Base-by-base conservation (phyloP, 2,797 vertebrate genomes). In the Myotis findleyi region DNA sequence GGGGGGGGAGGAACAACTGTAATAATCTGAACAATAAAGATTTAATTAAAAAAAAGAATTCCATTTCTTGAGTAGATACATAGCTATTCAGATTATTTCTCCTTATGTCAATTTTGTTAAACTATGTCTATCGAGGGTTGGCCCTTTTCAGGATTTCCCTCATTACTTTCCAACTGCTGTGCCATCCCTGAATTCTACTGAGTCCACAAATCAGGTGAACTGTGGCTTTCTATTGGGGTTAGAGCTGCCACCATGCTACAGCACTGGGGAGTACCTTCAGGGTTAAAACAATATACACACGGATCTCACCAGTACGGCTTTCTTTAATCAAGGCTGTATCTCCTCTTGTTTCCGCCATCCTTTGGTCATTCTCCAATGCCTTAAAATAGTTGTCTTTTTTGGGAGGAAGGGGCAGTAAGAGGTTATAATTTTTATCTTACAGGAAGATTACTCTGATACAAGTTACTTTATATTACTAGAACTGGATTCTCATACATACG, bases 361-460 rank as follows among this genome's bases (percentile, higher is more conserved):
- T 81, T 87, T 53, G 69, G 30, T 62, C 36, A 27, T 82, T 87
- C 82, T 69, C 90, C n/a, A 80, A 33, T 68, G 57, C 27, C 73
- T 87, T 47, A n/a, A 89, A 71, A 79, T 44, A 55, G 47, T 7
- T 53, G 18, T 21, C 33, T 81, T 51, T 51, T 30, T 13, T 0
- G 12, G 59, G 0, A 7, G 8, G 12, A 16, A 27, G 0, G 3
- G 21, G 9, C 0, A 1, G 17, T 53, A 57, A 57, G 12, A 73
- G 23, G 27, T 44, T 82, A 62, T 30, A 36, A 82, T 72, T 79
- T 86, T 77, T 62, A 66, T 87, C 83, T 87, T 87, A n/a, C 7
- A 71, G 25, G 51, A 64, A 91, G 27, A 59, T 57, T 71, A 87
- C 12, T 66, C n/a, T 66, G 44, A 72, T 66, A 87, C 13, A 71